phyloP scores from a whole-genome alignment of 2,113 vertebrate species.

The Helogale parvula region DNA sequence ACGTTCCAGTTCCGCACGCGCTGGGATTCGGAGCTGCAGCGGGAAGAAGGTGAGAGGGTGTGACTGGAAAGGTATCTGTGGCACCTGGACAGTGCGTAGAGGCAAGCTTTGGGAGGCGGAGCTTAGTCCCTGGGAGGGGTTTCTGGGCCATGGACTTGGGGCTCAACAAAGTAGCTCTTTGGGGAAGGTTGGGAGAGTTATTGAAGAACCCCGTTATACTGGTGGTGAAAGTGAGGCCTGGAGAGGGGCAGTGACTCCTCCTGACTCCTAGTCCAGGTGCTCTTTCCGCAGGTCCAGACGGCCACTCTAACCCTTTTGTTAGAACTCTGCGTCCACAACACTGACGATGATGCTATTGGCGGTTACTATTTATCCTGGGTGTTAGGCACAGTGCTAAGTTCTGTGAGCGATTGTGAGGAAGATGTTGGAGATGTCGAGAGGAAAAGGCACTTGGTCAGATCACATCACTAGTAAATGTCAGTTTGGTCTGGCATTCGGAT shows the following conservation, averaged over 20 bases:
- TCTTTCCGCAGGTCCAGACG: background rate
- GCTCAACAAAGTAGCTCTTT: background rate
- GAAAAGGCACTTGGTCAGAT: background rate
- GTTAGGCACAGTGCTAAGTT: background rate
- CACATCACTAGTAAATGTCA: background rate
- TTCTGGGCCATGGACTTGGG: background rate
- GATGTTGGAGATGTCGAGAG: background rate
- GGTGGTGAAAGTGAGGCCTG: background rate
- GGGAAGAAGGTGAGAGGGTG: conserved; percentile 85
- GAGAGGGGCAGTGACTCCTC: background rate
- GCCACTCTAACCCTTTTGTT: background rate
- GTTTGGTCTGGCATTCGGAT: background rate
- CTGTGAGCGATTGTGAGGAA: background rate
- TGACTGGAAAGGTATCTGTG: background rate
- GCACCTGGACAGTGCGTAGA: background rate
- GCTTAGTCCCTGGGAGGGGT: background rate
- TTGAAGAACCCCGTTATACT: background rate
- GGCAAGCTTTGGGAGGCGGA: background rate
- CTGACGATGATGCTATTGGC: background rate
- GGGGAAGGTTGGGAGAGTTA: background rate
- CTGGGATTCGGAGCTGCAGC: conserved; percentile 90
- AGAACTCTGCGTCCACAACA: background rate
- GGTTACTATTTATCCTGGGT: background rate
- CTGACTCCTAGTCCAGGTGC: background rate
- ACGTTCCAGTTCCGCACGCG: conserved; percentile 96